A percentile compares a stretch with the other conserved stretches of the same genome.
Evolutionary conservation across 2,888 invertebrate species (phyloP).

Genomic region (Chromoteleia sp.): DNA sequence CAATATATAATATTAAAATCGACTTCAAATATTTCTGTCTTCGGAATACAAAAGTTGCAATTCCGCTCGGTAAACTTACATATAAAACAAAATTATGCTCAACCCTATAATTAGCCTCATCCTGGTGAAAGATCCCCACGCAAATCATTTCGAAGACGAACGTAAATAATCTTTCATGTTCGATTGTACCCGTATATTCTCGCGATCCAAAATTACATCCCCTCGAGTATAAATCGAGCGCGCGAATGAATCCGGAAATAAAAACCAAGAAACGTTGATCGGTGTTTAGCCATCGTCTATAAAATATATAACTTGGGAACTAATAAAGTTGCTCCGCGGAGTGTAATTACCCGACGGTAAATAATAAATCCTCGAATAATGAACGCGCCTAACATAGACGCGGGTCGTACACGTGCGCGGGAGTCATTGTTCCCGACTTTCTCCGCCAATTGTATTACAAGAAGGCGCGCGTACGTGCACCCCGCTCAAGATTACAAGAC

Average conservation of each 20-base stretch:
- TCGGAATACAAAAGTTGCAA: too few relatives aligned
- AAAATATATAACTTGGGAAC: slow-evolving; percentile 30
- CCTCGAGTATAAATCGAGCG: neutral
- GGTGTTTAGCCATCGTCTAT: slow-evolving; percentile 15
- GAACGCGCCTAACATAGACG: slow-evolving; percentile 36
- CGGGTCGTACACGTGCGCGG: slow-evolving; percentile 25
- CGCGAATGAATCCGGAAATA: slow-evolving; percentile 15
- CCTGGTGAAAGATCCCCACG: too few relatives aligned
- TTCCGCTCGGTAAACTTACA: too few relatives aligned
- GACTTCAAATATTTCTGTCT: too few relatives aligned
- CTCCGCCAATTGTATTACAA: slow-evolving; percentile 41
- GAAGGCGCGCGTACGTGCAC: slow-evolving; percentile 23
- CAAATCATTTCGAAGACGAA: too few relatives aligned
- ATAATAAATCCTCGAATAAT: slow-evolving; percentile 49
- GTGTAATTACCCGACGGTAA: slow-evolving; percentile 28
- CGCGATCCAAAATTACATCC: slow-evolving; percentile 8
- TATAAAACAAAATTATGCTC: too few relatives aligned
- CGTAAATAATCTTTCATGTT: too few relatives aligned
- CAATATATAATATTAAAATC: too few relatives aligned
- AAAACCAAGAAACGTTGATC: slow-evolving; percentile 12
- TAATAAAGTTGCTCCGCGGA: slow-evolving; percentile 23
- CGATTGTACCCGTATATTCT: too few relatives aligned
- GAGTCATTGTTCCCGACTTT: slow-evolving; percentile 48
- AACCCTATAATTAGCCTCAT: too few relatives aligned
- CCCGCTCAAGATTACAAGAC: slow-evolving; percentile 42